phyloP scores from a whole-genome alignment of 2,113 vertebrate genomes.

The Hippocampus comes region DNA sequence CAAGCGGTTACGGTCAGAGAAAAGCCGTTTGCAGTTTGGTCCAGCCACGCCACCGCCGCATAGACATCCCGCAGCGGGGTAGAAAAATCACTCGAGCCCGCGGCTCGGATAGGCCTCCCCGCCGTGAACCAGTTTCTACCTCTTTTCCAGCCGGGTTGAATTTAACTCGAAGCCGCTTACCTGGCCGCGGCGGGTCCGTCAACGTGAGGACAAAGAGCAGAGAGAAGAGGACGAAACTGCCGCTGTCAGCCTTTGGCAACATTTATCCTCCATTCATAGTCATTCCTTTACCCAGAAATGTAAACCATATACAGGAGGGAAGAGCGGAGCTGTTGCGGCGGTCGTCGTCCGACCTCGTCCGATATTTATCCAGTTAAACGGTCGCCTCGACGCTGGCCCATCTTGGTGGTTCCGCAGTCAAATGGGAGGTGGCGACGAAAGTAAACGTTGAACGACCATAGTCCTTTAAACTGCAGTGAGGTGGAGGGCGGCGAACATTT shows the following conservation, averaged over 20 bases:
- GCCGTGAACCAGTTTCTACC: slow-evolving; percentile 14
- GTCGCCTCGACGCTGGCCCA: slow-evolving; percentile 10
- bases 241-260: slow-evolving; percentile 94
- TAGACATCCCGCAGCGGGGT: slow-evolving; percentile 1
- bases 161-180: slow-evolving; percentile 62
- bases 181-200: slow-evolving; percentile 90
- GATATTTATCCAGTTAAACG: slow-evolving; percentile 19
- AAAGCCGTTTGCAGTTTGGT: background rate
- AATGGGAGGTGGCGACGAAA: background rate
- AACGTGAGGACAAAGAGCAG: slow-evolving; percentile 85
- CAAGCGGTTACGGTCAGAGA: background rate
- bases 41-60: background rate
- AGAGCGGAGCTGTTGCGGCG: slow-evolving; percentile 36
- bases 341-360: slow-evolving; percentile 29
- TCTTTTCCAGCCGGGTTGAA: slow-evolving; percentile 1
- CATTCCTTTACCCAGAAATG: slow-evolving; percentile 74
- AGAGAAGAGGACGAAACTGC: slow-evolving; percentile 85
- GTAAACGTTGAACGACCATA: slow-evolving; percentile 5
- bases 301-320: slow-evolving; percentile 33
- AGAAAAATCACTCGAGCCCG: slow-evolving; percentile 31
- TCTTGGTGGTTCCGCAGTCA: background rate
- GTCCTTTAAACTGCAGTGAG: slow-evolving; percentile 4
- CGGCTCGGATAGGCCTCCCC: slow-evolving; percentile 41
- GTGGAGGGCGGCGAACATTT: slow-evolving; percentile 29
- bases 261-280: slow-evolving; percentile 99